Evolutionary conservation across 2,888 invertebrate genomes (phyloP).

Genomic region (Pammene aurita): DNA sequence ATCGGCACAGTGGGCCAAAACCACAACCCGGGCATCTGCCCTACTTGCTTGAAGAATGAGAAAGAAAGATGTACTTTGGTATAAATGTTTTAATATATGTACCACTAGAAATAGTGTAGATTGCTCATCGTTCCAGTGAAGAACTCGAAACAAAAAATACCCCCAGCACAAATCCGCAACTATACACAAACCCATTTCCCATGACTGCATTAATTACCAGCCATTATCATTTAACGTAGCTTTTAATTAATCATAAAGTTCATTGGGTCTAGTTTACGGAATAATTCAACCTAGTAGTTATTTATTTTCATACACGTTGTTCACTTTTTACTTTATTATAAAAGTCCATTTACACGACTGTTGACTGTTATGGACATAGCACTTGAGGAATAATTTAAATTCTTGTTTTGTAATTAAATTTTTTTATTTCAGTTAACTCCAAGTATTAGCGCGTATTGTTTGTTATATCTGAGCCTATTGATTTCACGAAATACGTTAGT

Average conservation of each 20-base stretch:
- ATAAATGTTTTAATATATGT: background rate
- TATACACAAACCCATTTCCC: slow-evolving; percentile 74
- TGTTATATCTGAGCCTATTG: no score
- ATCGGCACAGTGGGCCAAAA: no score
- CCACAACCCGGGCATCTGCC: no score
- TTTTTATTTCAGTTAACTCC: no score
- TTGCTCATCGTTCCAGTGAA: slow-evolving; percentile 58
- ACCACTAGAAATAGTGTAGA: slow-evolving; percentile 12
- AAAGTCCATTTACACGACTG: no score
- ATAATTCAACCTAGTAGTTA: slow-evolving; percentile 4
- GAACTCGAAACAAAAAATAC: slow-evolving; percentile 68
- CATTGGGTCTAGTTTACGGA: slow-evolving; percentile 25
- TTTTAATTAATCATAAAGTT: slow-evolving; percentile 38
- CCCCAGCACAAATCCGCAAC: slow-evolving; percentile 63
- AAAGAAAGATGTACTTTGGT: no score
- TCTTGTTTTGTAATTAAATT: no score
- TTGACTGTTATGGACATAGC: background rate
- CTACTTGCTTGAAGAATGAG: no score
- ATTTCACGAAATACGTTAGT: background rate
- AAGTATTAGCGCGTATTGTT: no score
- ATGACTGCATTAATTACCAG: slow-evolving; percentile 70
- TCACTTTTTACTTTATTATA: background rate
- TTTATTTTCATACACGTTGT: slow-evolving; percentile 4
- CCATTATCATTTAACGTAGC: slow-evolving; percentile 49
- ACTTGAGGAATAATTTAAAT: background rate